Evolutionary conservation across 2,888 invertebrate genomes (phyloP).

Genomic region (Chrysomela aeneicollis): DNA sequence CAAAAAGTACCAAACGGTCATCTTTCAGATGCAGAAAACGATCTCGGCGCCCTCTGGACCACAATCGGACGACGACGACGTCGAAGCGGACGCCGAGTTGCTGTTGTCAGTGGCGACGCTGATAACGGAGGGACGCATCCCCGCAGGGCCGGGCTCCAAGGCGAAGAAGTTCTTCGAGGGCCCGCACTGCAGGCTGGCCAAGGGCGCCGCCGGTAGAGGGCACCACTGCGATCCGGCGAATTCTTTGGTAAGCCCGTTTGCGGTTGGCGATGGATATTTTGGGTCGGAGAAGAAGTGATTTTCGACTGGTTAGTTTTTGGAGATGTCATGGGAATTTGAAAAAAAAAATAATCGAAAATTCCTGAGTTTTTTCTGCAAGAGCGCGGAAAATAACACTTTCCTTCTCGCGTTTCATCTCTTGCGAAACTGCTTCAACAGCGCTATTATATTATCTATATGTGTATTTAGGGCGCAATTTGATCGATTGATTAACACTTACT

Average conservation of each 20-base stretch:
- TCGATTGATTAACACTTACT: no score
- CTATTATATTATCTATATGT: no score
- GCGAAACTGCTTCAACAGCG: no score
- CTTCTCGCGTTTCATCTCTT: no score
- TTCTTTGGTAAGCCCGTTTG: constrained; percentile 64
- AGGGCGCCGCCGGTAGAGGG: constrained; percentile 57
- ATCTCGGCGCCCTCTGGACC: constrained; percentile 47
- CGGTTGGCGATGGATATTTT: no score
- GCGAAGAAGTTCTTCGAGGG: constrained; percentile 72
- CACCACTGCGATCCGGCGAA: constrained; percentile 64
- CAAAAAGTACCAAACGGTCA: no score
- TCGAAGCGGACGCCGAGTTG: constrained; percentile 54
- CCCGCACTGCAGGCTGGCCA: constrained; percentile 68
- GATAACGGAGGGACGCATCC: constrained; percentile 60
- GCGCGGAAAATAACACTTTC: no score
- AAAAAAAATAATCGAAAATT: no score
- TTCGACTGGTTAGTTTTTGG: neutral
- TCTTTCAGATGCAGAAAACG: constrained; percentile 62
- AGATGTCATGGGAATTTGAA: no score
- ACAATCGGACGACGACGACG: constrained; percentile 39
- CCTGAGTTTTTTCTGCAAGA: no score
- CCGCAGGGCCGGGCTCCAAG: constrained; percentile 47
- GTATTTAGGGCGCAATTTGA: no score
- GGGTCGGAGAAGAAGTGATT: neutral
- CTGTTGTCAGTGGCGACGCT: constrained; percentile 59